Percentiles rank a stretch among this genome's conserved stretches.
phyloP scores from a whole-genome alignment of 2,888 invertebrate genomes.

The Eupeodes luniger region DNA sequence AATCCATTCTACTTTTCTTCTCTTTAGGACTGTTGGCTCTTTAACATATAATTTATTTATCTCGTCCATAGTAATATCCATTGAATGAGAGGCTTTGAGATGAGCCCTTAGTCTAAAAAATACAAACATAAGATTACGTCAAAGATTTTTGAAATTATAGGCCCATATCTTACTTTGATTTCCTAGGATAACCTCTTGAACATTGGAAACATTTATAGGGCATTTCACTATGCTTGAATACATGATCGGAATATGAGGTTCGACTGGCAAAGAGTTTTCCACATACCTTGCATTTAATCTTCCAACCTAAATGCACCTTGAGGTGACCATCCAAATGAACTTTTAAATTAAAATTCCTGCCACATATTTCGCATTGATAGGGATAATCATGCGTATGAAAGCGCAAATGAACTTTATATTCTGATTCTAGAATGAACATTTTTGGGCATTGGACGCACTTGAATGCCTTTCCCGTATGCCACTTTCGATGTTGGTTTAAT shows the following conservation, averaged over 20 bases:
- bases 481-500: constrained; percentile 25
- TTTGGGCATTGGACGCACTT: constrained; percentile 49
- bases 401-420: constrained; percentile 50
- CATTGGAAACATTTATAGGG: constrained; percentile 49
- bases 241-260: constrained; percentile 22
- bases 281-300: constrained; percentile 47
- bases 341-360: constrained; percentile 30
- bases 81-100: constrained; percentile 46
- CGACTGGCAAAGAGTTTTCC: constrained; percentile 26
- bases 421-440: constrained; percentile 14
- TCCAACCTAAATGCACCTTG: constrained; percentile 53
- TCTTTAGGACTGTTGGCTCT: constrained; percentile 19
- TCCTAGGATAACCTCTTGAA: constrained; percentile 40
- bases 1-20: constrained; percentile 51
- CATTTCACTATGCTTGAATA: constrained; percentile 47
- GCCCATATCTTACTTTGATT: constrained; percentile 41
- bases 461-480: constrained; percentile 42
- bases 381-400: constrained; percentile 53
- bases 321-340: constrained; percentile 37
- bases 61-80: constrained; percentile 48
- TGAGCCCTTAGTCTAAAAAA: constrained; percentile 38
- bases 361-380: constrained; percentile 51
- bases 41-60: constrained; percentile 31
- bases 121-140: not conserved
- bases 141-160: not conserved